Conservation (phyloP, 1,140 invertebrate species). For the Microplitis demolitor region DNA sequence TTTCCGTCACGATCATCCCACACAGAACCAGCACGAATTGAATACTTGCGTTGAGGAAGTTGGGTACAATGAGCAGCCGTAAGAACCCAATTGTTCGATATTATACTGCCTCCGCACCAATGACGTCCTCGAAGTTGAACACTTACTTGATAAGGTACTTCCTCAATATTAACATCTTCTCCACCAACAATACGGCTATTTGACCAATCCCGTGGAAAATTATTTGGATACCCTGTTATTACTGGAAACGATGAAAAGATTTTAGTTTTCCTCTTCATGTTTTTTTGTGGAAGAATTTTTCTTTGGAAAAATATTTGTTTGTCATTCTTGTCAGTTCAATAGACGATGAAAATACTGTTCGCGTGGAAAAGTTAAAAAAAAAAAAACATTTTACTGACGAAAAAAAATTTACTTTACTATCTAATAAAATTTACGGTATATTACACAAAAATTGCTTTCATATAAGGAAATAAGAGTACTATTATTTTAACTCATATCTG, state of each 20-base stretch:
- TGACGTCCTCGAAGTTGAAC: slow-evolving; percentile 59
- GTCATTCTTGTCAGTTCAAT: not conserved
- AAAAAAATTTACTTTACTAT: too few species aligned
- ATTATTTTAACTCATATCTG: too few species aligned
- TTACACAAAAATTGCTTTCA: too few species aligned
- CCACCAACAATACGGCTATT: slow-evolving; percentile 69
- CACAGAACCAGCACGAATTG: slow-evolving; percentile 25
- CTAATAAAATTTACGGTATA: too few species aligned
- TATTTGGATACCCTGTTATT: not conserved
- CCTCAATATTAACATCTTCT: slow-evolving; percentile 60
- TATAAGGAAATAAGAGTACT: too few species aligned
- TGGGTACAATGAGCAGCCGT: slow-evolving; percentile 70
- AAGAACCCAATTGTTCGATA: slow-evolving; percentile 63
- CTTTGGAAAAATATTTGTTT: not conserved
- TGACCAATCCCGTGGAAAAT: not conserved
- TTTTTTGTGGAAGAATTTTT: too few species aligned
- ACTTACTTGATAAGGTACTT: slow-evolving; percentile 68
- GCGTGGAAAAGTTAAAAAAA: too few species aligned
- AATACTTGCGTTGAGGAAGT: not conserved
- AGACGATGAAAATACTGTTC: too few species aligned
- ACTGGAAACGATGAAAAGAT: not conserved
- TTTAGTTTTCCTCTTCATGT: not conserved
- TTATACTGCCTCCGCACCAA: slow-evolving; percentile 69
- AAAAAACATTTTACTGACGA: too few species aligned
- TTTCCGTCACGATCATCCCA: slow-evolving; percentile 6